Conservation (phyloP, 1,140 invertebrate species). For the Drosophila kepulauana region DNA sequence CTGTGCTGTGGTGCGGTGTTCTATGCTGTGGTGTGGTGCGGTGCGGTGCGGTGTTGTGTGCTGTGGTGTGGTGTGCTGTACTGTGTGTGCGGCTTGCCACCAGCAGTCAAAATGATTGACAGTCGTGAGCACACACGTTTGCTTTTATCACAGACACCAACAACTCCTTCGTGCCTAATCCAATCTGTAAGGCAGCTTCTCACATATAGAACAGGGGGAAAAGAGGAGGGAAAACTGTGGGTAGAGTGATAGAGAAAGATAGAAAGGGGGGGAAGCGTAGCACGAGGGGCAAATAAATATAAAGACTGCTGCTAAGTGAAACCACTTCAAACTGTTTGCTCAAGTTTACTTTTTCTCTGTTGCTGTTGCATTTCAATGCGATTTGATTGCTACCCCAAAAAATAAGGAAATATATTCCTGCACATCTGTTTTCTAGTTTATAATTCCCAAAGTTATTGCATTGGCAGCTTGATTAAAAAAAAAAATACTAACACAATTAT, state of each 20-base stretch:
- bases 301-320: too few species aligned
- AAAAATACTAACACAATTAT: too few species aligned
- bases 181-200: not conserved
- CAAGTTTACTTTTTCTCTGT: too few species aligned
- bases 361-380: too few species aligned
- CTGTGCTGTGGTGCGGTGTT: not conserved
- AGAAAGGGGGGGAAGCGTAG: too few species aligned
- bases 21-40: conserved; percentile 9
- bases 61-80: not conserved
- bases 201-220: not conserved
- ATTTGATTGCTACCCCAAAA: too few species aligned
- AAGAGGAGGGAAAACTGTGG: not conserved
- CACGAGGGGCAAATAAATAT: too few species aligned
- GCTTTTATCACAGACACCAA: conserved; percentile 8
- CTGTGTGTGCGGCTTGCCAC: not conserved
- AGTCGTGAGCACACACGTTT: conserved; percentile 33
- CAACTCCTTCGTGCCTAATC: not conserved
- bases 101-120: conserved; percentile 64
- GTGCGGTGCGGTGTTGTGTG: not conserved
- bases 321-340: too few species aligned
- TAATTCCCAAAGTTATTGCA: too few species aligned
- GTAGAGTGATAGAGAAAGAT: not conserved
- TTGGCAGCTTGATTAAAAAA: too few species aligned
- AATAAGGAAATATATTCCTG: too few species aligned
- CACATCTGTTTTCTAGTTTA: too few species aligned